Base-by-base conservation (phyloP, 2,113 vertebrate genomes). In the Pteruthius melanotis region DNA sequence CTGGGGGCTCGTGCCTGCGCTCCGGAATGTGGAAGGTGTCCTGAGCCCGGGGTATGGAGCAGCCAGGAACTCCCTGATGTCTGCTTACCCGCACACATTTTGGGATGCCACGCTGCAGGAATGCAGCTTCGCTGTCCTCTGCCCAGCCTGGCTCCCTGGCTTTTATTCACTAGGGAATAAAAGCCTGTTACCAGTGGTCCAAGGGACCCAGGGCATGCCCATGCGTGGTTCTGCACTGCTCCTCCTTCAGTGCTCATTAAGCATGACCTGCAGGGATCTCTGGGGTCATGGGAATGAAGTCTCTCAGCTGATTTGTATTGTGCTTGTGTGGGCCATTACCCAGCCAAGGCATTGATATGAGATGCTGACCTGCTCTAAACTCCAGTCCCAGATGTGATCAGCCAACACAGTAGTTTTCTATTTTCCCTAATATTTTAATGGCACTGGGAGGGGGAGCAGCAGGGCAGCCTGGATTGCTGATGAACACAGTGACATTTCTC, bases 11-110 rank as follows among this genome's bases (percentile, higher is more conserved):
- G 0, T 59, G 53, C 39, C 74, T 11, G 4, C 6, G 0, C 22
- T 13, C 47, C 0, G 0, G 52, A 13, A 3, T 20, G 13, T 7
- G 17, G 60, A 22, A 19, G 13, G 26, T 52, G 47, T 52, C 50
- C 69, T 14, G 14, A 69, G 71, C 30, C 10, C 23, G 26, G 40
- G 54, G 6, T 21, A 3, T 8, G 5, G n/a, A 65, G 40, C 59
- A 42, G 9, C 19, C 30, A 3, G 40, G 33, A 44, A 26, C 0
- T 3, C 37, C 6, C 17, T 3, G 60, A 6, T 6, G 13, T 1
- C 3, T 33, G 47, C 44, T 30, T 7, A 0, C 10, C 56, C 57
- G 61, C 15, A 1, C 0, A 0, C 2, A 0, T 33, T 57, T 56
- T 0, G 39, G 57, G 49, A 9, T 30, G 49, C 28, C 49, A 28